Evolutionary conservation across 2,888 invertebrate genomes (phyloP).

Genomic region (Litoditis marina): DNA sequence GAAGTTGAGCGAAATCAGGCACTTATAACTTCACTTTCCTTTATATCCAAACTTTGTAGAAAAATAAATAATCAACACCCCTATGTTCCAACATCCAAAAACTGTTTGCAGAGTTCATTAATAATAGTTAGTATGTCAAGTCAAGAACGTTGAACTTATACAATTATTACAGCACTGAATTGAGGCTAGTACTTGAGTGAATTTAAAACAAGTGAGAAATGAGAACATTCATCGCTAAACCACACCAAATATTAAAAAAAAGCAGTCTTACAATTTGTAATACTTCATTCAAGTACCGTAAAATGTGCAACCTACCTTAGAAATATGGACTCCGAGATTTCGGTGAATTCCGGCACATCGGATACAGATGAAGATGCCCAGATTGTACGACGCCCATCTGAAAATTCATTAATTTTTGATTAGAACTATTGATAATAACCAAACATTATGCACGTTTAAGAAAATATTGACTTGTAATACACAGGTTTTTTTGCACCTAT

Average conservation of each 20-base stretch:
- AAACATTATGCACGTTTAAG: too few species aligned
- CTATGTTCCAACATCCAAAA: too few species aligned
- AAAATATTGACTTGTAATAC: not conserved
- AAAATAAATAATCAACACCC: not conserved
- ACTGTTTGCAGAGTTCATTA: not conserved
- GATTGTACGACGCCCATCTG: conserved; percentile 98
- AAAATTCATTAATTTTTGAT: conserved; percentile 4
- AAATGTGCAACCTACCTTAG: too few species aligned
- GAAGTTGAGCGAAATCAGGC: too few species aligned
- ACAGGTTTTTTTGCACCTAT: too few species aligned
- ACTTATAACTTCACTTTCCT: too few species aligned
- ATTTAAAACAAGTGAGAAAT: not conserved
- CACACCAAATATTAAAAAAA: not conserved
- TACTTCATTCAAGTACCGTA: not conserved
- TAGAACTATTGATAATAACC: too few species aligned
- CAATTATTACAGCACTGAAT: too few species aligned
- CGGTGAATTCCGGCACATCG: conserved; percentile 97
- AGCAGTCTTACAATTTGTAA: not conserved
- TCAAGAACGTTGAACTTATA: too few species aligned
- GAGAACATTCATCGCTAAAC: not conserved
- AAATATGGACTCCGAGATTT: conserved; percentile 96
- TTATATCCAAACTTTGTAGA: not conserved
- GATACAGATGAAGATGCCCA: conserved; percentile 96
- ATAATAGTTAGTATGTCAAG: too few species aligned
- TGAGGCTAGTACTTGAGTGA: too few species aligned